phyloP scores from a whole-genome alignment of 2,888 invertebrate species.

The Coelinius sp. region DNA sequence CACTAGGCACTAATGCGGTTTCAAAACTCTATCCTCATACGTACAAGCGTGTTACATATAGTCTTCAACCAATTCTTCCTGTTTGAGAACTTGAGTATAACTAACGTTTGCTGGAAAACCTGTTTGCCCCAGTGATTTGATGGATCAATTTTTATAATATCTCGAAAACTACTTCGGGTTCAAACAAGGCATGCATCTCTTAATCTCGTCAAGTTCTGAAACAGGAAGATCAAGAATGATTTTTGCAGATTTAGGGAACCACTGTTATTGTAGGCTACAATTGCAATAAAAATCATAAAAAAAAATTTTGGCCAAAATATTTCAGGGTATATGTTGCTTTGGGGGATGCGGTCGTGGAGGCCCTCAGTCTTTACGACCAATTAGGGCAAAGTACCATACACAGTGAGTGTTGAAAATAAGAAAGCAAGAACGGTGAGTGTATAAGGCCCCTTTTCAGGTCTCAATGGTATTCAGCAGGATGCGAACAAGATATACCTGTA shows the following conservation, averaged over 20 bases:
- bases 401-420: constrained; percentile 37
- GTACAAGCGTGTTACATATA: too few species aligned
- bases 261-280: background rate
- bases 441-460: background rate
- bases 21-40: too few species aligned
- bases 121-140: too few species aligned
- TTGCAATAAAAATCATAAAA: background rate
- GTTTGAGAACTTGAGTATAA: too few species aligned
- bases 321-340: too few species aligned
- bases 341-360: constrained; percentile 37
- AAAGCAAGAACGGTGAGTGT: constrained; percentile 18
- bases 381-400: constrained; percentile 47
- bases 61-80: too few species aligned
- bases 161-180: too few species aligned
- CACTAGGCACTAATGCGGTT: too few species aligned
- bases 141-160: too few species aligned
- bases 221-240: background rate
- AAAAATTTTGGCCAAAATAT: background rate
- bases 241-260: background rate
- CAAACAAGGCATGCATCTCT: too few species aligned
- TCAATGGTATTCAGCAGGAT: background rate
- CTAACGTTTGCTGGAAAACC: too few species aligned
- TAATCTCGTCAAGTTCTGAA: too few species aligned
- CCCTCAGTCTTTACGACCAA: constrained; percentile 59
- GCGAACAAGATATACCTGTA: background rate